phyloP scores from a whole-genome alignment of 35 echinoderm and acorn worm genomes.

The Nesometra sesokonis region DNA sequence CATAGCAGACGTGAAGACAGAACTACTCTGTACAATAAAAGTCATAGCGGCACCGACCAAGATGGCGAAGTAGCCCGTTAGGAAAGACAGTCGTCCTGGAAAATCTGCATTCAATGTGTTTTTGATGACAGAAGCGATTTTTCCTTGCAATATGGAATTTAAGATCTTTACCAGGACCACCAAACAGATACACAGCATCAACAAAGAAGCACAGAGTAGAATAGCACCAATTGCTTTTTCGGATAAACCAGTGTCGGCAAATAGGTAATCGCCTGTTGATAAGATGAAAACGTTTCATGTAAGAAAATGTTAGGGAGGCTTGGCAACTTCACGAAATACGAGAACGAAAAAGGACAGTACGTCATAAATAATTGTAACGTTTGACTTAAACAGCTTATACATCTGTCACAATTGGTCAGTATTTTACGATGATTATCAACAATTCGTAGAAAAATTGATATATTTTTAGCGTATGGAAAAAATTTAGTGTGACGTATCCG shows the following conservation, averaged over 20 bases:
- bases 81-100: slow-evolving; percentile 52
- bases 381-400: no score
- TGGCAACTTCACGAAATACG: no score
- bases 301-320: no score
- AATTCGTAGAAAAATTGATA: no score
- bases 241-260: slow-evolving; percentile 21
- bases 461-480: no score
- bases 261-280: slow-evolving; percentile 38
- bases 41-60: slow-evolving; percentile 75
- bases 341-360: no score
- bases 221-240: slow-evolving; percentile 38
- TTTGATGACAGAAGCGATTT: slow-evolving; percentile 42
- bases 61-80: slow-evolving; percentile 89
- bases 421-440: no score
- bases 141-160: slow-evolving; percentile 70
- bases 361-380: no score
- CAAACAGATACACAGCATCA: slow-evolving; percentile 49
- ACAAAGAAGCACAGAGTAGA: slow-evolving; percentile 16
- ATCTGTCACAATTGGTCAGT: no score
- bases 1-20: slow-evolving; percentile 84
- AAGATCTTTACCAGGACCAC: slow-evolving; percentile 65
- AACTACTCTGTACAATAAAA: slow-evolving; percentile 90
- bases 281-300: no score
- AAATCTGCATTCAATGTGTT: slow-evolving; percentile 83
- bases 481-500: no score